Conservation (phyloP, 2,113 vertebrate genomes). For the Himantopus leucocephalus region DNA sequence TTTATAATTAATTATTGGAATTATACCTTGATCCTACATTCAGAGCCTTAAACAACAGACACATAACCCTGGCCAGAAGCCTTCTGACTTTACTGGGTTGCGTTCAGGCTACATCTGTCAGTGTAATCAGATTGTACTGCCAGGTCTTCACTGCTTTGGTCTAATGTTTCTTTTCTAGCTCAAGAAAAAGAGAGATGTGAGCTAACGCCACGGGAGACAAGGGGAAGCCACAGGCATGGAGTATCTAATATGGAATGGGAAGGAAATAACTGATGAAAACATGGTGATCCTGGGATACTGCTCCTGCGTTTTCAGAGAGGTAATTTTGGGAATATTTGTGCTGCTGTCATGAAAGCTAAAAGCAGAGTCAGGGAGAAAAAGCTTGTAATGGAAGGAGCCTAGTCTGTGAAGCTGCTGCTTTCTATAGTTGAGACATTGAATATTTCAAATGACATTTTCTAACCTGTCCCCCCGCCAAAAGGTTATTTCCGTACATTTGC, state of each 20-base stretch:
- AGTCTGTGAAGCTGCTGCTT: neutral
- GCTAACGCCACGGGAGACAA: neutral
- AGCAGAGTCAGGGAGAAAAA: neutral
- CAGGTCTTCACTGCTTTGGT: neutral
- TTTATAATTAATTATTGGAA: conserved; percentile 59
- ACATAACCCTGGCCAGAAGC: neutral
- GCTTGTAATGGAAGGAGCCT: neutral
- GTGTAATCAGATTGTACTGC: neutral
- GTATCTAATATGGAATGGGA: neutral
- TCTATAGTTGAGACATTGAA: neutral
- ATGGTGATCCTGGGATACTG: neutral
- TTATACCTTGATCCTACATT: conserved; percentile 13
- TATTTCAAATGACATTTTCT: neutral
- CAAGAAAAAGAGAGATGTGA: neutral
- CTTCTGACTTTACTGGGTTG: neutral
- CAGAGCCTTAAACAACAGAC: neutral
- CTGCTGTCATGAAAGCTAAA: neutral
- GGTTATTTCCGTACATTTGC: neutral
- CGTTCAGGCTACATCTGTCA: neutral
- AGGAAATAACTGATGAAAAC: neutral
- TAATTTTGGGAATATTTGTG: neutral
- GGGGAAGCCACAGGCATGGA: neutral
- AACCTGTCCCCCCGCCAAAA: neutral
- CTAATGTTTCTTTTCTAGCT: neutral
- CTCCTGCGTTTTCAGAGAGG: neutral